phyloP scores from a whole-genome alignment of 2,888 invertebrate species.

The Horisme vitalbata region DNA sequence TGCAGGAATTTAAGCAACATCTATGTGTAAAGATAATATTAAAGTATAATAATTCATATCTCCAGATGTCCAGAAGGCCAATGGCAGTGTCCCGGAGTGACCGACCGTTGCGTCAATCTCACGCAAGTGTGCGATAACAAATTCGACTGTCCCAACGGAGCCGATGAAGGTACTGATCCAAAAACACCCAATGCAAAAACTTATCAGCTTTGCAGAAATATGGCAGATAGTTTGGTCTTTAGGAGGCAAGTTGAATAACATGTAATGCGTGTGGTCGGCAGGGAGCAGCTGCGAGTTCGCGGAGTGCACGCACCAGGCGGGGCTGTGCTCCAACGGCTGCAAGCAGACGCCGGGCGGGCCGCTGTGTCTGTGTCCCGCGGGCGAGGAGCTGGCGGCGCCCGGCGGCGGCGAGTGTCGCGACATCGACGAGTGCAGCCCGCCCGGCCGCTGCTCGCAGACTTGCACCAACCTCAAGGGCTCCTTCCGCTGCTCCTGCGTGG shows the following conservation, averaged over 20 bases:
- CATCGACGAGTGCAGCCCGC: constrained; percentile 93
- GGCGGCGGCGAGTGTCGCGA: constrained; percentile 88
- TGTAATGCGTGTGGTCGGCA: too few species aligned
- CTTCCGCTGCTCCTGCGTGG: constrained; percentile 93
- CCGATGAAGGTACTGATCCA: constrained; percentile 97
- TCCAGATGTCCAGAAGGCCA: constrained; percentile 87
- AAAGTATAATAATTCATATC: too few species aligned
- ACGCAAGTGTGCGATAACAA: constrained; percentile 95
- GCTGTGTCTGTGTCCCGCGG: constrained; percentile 93
- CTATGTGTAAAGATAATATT: too few species aligned
- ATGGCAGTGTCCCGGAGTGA: constrained; percentile 94
- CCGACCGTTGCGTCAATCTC: constrained; percentile 92
- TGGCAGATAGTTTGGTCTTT: too few species aligned
- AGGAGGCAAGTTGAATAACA: too few species aligned
- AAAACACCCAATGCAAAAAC: too few species aligned
- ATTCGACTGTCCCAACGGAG: constrained; percentile 95
- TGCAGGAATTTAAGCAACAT: too few species aligned
- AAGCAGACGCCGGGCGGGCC: constrained; percentile 94
- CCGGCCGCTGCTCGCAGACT: constrained; percentile 94
- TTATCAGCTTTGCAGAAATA: too few species aligned
- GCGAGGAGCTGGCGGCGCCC: constrained; percentile 89
- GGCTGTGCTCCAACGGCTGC: constrained; percentile 92
- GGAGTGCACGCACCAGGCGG: constrained; percentile 89
- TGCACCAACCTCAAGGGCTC: constrained; percentile 96
- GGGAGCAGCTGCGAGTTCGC: constrained; percentile 92